These are phyloP conservation scores for Urocolius indicus DNA, from an alignment of 2,113 vertebrate species.

Conservation along the genomic window DNA sequence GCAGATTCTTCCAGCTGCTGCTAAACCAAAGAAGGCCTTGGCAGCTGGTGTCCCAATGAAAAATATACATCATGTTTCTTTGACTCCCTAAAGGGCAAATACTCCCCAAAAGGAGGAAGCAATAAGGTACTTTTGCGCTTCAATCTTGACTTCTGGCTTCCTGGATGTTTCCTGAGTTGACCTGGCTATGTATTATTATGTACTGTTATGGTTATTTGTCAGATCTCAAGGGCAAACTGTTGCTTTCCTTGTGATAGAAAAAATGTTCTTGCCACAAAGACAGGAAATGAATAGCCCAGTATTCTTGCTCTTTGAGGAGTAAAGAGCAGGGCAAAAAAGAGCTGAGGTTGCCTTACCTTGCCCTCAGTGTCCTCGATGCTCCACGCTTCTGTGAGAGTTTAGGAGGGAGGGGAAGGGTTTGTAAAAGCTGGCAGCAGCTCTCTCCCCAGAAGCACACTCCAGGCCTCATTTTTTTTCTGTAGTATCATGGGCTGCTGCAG, in stretches of 20 bases:
- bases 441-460: not conserved
- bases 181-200: rapidly evolving
- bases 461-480: rapidly evolving
- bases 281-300: not conserved
- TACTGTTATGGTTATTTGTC: not conserved
- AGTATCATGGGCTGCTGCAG: not conserved
- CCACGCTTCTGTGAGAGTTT: not conserved
- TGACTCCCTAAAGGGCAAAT: not conserved
- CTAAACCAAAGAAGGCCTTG: not conserved
- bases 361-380: rapidly evolving
- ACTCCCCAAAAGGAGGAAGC: not conserved
- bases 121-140: not conserved
- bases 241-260: not conserved
- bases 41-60: not conserved
- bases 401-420: not conserved
- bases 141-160: not conserved
- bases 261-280: not conserved
- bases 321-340: not conserved
- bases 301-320: not conserved
- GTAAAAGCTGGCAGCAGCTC: not conserved
- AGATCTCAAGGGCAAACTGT: not conserved
- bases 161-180: not conserved
- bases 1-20: not conserved
- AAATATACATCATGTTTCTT: not conserved
- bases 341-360: not conserved